These are phyloP conservation scores for Luscinia megarhynchos DNA, from an alignment of 2,797 vertebrate species.

Conservation along the genomic window DNA sequence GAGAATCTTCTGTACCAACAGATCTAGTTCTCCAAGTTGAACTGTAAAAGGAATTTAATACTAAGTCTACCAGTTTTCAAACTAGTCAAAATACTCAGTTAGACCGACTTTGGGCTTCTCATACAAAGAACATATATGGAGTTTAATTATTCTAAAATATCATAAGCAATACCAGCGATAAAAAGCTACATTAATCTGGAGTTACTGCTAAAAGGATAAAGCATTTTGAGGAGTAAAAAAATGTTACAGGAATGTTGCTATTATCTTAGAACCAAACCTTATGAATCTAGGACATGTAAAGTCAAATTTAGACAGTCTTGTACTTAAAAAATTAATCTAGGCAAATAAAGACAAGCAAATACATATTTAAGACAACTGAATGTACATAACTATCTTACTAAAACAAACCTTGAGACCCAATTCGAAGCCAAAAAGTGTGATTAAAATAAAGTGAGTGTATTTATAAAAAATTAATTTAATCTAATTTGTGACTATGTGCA, in stretches of 20 bases:
- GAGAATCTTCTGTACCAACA: background rate
- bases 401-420: background rate
- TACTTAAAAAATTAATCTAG: background rate
- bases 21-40: background rate
- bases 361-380: background rate
- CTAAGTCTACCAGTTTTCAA: background rate
- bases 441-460: background rate
- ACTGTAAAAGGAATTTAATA: background rate
- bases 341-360: background rate
- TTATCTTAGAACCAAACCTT: background rate
- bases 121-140: background rate
- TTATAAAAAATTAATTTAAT: background rate
- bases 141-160: background rate
- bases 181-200: background rate
- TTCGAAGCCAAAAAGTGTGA: background rate
- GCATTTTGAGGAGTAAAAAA: background rate
- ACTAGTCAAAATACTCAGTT: background rate
- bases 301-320: background rate
- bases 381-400: background rate
- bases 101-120: background rate
- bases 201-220: background rate
- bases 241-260: background rate
- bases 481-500: background rate
- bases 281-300: background rate
- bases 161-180: rapidly evolving